phyloP scores from a whole-genome alignment of 2,888 invertebrate species.

The Halocaridina rubra region DNA sequence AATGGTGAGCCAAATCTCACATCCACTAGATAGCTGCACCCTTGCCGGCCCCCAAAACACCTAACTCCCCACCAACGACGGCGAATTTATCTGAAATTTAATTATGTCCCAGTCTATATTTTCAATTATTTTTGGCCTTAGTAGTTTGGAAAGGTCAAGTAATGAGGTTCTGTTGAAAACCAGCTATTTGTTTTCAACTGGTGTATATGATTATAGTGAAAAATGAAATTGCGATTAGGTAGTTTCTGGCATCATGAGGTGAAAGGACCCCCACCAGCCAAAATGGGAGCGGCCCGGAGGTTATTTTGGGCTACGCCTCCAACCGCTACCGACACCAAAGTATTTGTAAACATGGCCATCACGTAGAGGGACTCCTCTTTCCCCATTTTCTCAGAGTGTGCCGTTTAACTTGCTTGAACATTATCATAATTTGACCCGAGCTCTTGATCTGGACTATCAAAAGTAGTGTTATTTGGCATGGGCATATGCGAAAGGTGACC shows the following conservation, averaged over 20 bases:
- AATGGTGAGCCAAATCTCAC: conserved; percentile 43
- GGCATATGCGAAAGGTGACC: background rate
- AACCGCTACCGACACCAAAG: conserved; percentile 57
- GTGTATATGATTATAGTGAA: too few species aligned
- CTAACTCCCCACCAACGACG: too few species aligned
- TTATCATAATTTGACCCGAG: background rate
- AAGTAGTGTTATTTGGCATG: too few species aligned
- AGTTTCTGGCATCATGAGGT: background rate
- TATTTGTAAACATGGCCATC: conserved; percentile 54
- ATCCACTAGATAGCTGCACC: conserved; percentile 51
- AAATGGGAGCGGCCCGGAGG: conserved; percentile 55
- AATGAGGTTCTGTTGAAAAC: too few species aligned
- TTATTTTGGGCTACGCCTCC: conserved; percentile 45
- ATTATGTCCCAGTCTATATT: too few species aligned
- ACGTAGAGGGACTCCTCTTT: conserved; percentile 11
- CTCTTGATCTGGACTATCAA: background rate
- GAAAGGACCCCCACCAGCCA: conserved; percentile 36
- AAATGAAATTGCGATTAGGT: too few species aligned
- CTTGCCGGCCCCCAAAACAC: conserved; percentile 48
- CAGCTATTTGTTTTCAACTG: too few species aligned
- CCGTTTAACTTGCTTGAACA: background rate
- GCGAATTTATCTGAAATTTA: too few species aligned
- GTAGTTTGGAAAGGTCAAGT: too few species aligned
- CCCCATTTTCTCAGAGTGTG: background rate
- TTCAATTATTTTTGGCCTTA: too few species aligned